Base-by-base conservation (phyloP, 2,797 vertebrate species). In the Chromobotia macracanthus region DNA sequence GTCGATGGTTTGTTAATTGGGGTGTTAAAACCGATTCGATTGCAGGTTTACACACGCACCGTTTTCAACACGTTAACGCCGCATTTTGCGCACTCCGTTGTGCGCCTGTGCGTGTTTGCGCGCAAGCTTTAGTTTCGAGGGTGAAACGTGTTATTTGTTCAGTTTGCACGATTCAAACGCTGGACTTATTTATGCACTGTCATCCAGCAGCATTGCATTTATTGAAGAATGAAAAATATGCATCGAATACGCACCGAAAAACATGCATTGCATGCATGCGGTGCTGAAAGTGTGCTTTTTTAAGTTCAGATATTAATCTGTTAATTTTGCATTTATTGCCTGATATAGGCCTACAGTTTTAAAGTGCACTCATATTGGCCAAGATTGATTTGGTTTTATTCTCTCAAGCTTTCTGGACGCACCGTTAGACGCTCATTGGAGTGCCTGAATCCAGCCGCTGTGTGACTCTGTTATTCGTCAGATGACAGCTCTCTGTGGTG, bases 1-100 rank as follows among this genome's bases (percentile, higher is more conserved):
- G 89, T 88, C 82, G 82, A 86, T 84, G 77, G 75, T 67, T 63
- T 81, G 74, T 13, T 78, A 15, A 15, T 28, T 50, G 12, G 8
- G 13, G 11, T 28, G 38, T 6, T 15, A n/a, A 56, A 23, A 28
- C 23, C 60, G 64, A 44, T 10, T 44, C 41, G 9, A 44, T 11
- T 9, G 41, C 41, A 44, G 41, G 11, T 46, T 12, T 67, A 75
- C 35, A 75, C 72, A 25, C 48, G 38, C 13, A 58, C 12, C 5
- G 12, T 58, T 58, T 25, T 5, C 13, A 15, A 25, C 56, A 25
- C 13, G 55, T 58, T 15, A 58, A 23, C 21, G 21, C 25, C 58
- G 63, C 12, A 23, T 66, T 81, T 23, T 56, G 79, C 63, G 55
- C 61, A 19, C 53, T 56, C 25, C 51, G 41, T 11, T 56, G 25